phyloP scores from a whole-genome alignment of 2,888 invertebrate species.

The Ormyrus pomaceus region DNA sequence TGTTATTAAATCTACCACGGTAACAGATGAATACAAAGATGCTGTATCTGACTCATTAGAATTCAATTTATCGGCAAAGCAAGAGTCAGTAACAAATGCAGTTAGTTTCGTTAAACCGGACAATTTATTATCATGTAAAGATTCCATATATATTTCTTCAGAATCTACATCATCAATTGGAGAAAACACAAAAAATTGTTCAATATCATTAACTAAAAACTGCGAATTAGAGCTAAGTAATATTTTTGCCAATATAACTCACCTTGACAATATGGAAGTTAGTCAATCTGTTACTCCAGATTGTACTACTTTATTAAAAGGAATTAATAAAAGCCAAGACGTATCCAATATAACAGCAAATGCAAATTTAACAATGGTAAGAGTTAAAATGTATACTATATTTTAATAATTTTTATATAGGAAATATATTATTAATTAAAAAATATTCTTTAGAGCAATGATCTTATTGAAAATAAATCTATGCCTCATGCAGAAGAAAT shows the following conservation, averaged over 20 bases:
- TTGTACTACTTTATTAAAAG: constrained; percentile 6
- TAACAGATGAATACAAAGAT: too few relatives aligned
- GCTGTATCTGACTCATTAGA: too few relatives aligned
- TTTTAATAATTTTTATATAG: neutral
- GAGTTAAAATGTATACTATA: constrained; percentile 5
- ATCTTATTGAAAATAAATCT: constrained; percentile 10
- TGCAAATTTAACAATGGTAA: constrained; percentile 41
- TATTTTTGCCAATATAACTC: constrained; percentile 65
- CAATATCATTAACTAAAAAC: constrained; percentile 57
- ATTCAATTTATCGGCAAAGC: too few relatives aligned
- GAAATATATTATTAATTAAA: neutral
- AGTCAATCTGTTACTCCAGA: constrained; percentile 45
- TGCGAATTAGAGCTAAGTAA: constrained; percentile 63
- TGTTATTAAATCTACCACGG: too few relatives aligned
- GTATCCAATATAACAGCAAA: constrained; percentile 17
- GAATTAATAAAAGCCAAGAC: constrained; percentile 44
- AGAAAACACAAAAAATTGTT: neutral
- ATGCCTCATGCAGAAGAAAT: constrained; percentile 7
- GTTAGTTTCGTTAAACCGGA: constrained; percentile 22
- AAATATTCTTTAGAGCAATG: constrained; percentile 18
- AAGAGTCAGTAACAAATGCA: too few relatives aligned
- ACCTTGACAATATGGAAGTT: constrained; percentile 64
- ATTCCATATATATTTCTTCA: neutral
- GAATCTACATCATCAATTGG: constrained; percentile 13
- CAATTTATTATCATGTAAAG: neutral